A percentile compares a stretch with the other conserved stretches of the same genome.
These are phyloP conservation scores for Bembecia ichneumoniformis DNA, from an alignment of 2,888 invertebrate genomes.

Conservation along the genomic window DNA sequence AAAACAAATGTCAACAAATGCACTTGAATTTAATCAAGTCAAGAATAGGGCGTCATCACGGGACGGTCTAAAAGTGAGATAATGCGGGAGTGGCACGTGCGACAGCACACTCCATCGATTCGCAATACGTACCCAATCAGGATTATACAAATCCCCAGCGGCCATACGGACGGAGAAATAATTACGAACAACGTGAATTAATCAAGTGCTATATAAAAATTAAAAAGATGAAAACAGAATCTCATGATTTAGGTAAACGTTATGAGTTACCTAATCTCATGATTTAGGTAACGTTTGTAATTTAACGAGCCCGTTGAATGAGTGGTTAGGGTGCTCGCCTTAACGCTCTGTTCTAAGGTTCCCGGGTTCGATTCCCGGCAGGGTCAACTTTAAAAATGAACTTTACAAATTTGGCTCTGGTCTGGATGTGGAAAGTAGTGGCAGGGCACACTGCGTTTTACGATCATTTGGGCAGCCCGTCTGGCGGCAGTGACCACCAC, in stretches of 20 bases:
- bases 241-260: neutral
- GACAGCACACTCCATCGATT: slow-evolving; percentile 61
- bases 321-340: too few species aligned
- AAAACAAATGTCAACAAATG: neutral
- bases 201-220: slow-evolving; percentile 52
- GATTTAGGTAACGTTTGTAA: too few species aligned
- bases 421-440: too few species aligned
- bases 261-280: too few species aligned
- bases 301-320: too few species aligned
- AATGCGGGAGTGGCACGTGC: slow-evolving; percentile 51
- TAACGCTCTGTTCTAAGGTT: too few species aligned
- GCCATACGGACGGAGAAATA: slow-evolving; percentile 49
- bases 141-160: slow-evolving; percentile 67
- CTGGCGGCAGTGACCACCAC: too few species aligned
- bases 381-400: too few species aligned
- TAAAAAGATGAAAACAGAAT: slow-evolving; percentile 28
- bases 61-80: slow-evolving; percentile 31
- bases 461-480: too few species aligned
- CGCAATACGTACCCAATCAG: slow-evolving; percentile 69
- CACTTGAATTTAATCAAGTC: neutral
- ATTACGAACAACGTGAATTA: slow-evolving; percentile 56
- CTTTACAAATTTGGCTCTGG: too few species aligned
- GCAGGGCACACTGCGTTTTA: too few species aligned
- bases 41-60: neutral
- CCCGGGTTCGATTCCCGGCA: too few species aligned